Evolutionary conservation across 2,113 vertebrate species (phyloP).

Genomic region (Acinonyx jubatus): DNA sequence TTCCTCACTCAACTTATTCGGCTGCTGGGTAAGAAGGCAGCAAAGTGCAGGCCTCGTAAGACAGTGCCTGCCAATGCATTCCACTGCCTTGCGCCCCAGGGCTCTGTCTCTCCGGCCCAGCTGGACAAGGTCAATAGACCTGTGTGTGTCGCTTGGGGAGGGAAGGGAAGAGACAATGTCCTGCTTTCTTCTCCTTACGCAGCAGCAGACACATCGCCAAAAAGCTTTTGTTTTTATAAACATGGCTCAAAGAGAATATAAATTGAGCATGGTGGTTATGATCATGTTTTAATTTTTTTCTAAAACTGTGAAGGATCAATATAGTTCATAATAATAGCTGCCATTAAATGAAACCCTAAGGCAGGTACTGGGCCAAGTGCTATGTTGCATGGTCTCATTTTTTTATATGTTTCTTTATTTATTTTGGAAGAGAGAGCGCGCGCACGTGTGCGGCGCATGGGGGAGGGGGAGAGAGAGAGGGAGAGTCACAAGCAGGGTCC

Average conservation of each 20-base stretch:
- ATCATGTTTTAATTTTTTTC: background rate
- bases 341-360: background rate
- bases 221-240: slow-evolving; percentile 8
- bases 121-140: background rate
- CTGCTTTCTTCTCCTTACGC: background rate
- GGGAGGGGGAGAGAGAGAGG: too few species aligned
- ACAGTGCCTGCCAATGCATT: background rate
- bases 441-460: too few species aligned
- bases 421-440: too few species aligned
- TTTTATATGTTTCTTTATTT: too few species aligned
- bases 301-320: background rate
- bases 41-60: background rate
- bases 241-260: background rate
- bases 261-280: background rate
- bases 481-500: too few species aligned
- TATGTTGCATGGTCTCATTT: background rate
- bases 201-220: background rate
- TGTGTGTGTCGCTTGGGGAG: background rate
- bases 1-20: background rate
- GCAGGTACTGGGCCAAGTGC: background rate
- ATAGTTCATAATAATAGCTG: background rate
- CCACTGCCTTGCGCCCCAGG: rapidly evolving
- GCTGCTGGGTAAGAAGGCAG: background rate
- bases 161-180: background rate
- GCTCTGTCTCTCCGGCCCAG: background rate